Base-by-base conservation (phyloP, 2,888 invertebrate genomes). In the Heliconius cydno region DNA sequence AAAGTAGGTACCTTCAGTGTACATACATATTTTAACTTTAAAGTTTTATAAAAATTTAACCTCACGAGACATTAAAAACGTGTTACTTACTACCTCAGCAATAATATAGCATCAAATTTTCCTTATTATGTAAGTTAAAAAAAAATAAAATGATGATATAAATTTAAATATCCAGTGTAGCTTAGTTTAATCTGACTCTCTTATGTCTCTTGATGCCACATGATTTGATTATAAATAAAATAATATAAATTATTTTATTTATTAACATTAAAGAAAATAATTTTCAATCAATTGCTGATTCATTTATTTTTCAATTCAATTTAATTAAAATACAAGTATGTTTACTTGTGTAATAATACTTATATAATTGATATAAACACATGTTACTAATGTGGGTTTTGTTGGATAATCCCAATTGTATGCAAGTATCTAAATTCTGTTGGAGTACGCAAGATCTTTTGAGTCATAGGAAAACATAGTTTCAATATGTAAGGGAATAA, bases 381-480 rank as follows among this genome's bases (percentile, higher is more conserved):
- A 5, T 34, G 34, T 34, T 57, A 60, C 7, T 34, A 60, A 73
- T 60, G 25, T 73, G 30, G 30, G 34, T 73, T 57, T 38, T 60
- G 34, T 73, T 73, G 73, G 60, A 73, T 60, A 60, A 38, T 73
- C 73, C 73, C 57, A 38, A n/a, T 34, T 30, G 34, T 25, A 38
- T 9, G 7, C 73, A n/a, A 25, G 15, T 73, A 60, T 60, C 60
- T n/a, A 7, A 28, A 60, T 57, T 15, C 34, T n/a, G 25, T n/a
- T n/a, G 6, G 34, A 25, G 22, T 2, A 52, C 15, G n/a, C 34
- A 22, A 30, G 30, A 12, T 1, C 15, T 34, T 3, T 38, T 60
- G 73, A 73, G 34, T 73, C 60, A 70, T 46, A 15, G 25, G 13
- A 41, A 25, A 70, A 34, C 63, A 13, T 63, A 63, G 25, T n/a